phyloP scores from a whole-genome alignment of 2,113 vertebrate genomes.

The Acinonyx jubatus region DNA sequence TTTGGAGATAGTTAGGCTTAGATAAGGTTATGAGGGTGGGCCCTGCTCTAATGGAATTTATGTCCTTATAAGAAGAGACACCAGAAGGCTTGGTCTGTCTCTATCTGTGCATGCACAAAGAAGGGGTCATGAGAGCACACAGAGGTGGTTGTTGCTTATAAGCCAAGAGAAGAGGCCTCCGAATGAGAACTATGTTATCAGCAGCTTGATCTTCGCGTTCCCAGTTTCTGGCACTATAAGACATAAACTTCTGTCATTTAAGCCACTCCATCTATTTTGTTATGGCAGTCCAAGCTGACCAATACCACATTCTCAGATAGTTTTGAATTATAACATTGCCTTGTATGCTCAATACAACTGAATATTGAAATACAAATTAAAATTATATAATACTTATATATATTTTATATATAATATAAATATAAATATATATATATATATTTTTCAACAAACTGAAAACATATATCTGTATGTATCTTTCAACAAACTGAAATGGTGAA shows the following conservation, averaged over 20 bases:
- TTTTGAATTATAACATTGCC: background rate
- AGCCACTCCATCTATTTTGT: background rate
- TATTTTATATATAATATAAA: no score
- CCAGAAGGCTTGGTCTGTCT: background rate
- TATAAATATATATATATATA: no score
- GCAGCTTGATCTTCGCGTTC: background rate
- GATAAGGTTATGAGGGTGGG: background rate
- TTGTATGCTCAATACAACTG: background rate
- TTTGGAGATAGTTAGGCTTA: background rate
- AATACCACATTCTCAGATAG: background rate
- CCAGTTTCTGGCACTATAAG: no score
- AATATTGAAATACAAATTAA: slow-evolving; percentile 47
- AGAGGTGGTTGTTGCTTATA: background rate
- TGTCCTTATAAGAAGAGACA: background rate
- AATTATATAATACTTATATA: background rate
- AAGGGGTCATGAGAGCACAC: background rate
- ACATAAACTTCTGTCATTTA: background rate
- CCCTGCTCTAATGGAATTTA: background rate
- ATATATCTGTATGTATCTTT: background rate
- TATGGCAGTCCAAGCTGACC: background rate
- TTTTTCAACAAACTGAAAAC: no score
- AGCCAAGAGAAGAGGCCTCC: background rate
- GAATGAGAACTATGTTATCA: background rate
- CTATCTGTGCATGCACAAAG: background rate
- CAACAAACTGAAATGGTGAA: background rate